A percentile compares a stretch with the other conserved stretches of the same genome.
These are phyloP conservation scores for Reinhardtius hippoglossoides DNA, from an alignment of 2,113 vertebrate species.

Conservation along the genomic window DNA sequence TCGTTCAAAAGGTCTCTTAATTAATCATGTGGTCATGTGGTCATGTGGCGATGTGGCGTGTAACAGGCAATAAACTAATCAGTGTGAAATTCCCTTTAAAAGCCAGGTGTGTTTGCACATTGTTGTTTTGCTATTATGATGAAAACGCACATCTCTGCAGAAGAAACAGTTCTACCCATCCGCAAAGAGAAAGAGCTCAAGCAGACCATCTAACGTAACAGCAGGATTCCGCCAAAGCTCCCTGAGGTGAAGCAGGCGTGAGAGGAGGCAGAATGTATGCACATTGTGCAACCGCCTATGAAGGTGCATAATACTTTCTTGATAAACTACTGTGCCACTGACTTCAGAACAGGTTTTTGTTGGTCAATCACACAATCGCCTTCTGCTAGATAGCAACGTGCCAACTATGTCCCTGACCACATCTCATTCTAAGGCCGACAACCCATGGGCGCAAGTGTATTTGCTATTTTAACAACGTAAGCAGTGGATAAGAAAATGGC, in stretches of 20 bases:
- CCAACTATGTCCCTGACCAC: background rate
- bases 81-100: background rate
- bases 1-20: background rate
- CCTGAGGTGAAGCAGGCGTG: conserved; percentile 1
- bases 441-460: background rate
- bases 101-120: background rate
- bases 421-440: background rate
- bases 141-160: too few species aligned
- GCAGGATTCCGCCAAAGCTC: background rate
- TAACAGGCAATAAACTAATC: background rate
- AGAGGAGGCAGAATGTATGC: background rate
- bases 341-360: background rate
- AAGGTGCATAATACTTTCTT: background rate
- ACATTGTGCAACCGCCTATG: background rate
- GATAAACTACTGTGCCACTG: background rate
- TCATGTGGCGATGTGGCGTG: background rate
- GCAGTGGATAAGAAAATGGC: background rate
- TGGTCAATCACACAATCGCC: background rate
- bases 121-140: background rate
- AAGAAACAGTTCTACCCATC: background rate
- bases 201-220: background rate
- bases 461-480: background rate
- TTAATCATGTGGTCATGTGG: background rate
- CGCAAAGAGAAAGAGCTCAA: background rate
- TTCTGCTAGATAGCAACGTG: background rate